A percentile compares a stretch with the other conserved stretches of the same genome.
Conservation (phyloP, 64 coral and sea anemone species). For the Stichodactyla mertensii region DNA sequence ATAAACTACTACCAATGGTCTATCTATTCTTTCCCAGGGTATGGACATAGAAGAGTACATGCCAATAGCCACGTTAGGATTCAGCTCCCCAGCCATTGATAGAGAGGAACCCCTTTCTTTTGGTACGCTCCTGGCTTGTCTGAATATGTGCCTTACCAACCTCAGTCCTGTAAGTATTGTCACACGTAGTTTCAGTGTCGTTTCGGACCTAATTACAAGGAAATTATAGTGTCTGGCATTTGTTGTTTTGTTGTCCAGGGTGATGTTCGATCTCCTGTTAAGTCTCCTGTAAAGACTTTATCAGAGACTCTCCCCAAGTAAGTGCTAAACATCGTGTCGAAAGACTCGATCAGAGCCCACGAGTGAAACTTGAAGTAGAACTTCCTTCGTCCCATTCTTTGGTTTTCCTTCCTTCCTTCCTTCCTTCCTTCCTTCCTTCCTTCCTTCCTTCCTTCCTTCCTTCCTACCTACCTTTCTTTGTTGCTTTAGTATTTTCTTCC, state of each 20-base stretch:
- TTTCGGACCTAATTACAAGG: background rate
- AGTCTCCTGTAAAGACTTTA: constrained; percentile 79
- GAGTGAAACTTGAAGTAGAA: too few relatives aligned
- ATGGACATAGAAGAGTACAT: constrained; percentile 89
- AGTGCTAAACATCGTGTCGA: background rate
- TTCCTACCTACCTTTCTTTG: too few relatives aligned
- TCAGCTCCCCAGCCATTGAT: constrained; percentile 89
- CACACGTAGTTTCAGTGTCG: background rate
- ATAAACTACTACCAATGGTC: constrained; percentile 24
- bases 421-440: too few relatives aligned
- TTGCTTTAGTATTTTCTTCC: too few relatives aligned
- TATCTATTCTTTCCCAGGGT: constrained; percentile 30
- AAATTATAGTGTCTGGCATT: background rate
- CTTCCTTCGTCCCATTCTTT: too few relatives aligned
- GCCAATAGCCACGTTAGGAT: constrained; percentile 65
- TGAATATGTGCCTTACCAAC: constrained; percentile 87
- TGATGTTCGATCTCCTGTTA: constrained; percentile 70
- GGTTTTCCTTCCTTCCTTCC: too few relatives aligned
- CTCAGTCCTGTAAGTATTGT: constrained; percentile 45
- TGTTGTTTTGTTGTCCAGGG: constrained; percentile 31
- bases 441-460: too few relatives aligned
- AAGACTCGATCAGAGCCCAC: too few relatives aligned
- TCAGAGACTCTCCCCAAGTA: constrained; percentile 79
- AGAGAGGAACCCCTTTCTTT: constrained; percentile 78
- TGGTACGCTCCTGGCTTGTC: constrained; percentile 84